Conservation (phyloP, 2,797 vertebrate genomes). For the Champsocephalus gunnari region DNA sequence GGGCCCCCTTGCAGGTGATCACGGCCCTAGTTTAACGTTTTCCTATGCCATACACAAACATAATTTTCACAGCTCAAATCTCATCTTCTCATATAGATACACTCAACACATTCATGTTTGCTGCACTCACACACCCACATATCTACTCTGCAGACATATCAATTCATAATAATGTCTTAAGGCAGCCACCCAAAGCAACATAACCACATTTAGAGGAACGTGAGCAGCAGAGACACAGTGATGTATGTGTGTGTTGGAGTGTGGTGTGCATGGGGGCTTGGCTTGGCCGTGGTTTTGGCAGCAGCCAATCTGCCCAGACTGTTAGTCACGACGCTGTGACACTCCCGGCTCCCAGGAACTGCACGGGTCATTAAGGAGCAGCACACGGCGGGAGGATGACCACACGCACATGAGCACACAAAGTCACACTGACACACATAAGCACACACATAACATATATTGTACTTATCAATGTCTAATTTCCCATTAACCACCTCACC, state of each 20-base stretch:
- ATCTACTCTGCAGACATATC: slow-evolving; percentile 51
- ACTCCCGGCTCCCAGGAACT: slow-evolving; percentile 66
- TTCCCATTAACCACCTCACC: slow-evolving; percentile 9
- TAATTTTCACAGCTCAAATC: slow-evolving; percentile 49
- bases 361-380: slow-evolving; percentile 79
- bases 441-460: slow-evolving; percentile 35
- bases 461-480: not conserved
- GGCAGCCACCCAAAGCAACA: slow-evolving; percentile 64
- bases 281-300: slow-evolving; percentile 59
- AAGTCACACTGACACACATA: slow-evolving; percentile 40
- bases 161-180: slow-evolving; percentile 71
- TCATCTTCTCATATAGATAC: slow-evolving; percentile 34
- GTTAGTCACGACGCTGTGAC: slow-evolving; percentile 76
- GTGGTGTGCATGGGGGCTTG: slow-evolving; percentile 40
- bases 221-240: slow-evolving; percentile 56
- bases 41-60: slow-evolving; percentile 27
- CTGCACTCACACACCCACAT: slow-evolving; percentile 1
- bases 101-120: slow-evolving; percentile 38
- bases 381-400: slow-evolving; percentile 61
- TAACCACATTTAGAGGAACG: slow-evolving; percentile 71
- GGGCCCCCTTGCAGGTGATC: slow-evolving; percentile 19
- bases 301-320: slow-evolving; percentile 66
- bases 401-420: slow-evolving; percentile 39
- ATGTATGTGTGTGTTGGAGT: slow-evolving; percentile 20
- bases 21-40: slow-evolving; percentile 19